Conservation (phyloP, 2,888 invertebrate genomes). For the Sphecodes monilicornis region DNA sequence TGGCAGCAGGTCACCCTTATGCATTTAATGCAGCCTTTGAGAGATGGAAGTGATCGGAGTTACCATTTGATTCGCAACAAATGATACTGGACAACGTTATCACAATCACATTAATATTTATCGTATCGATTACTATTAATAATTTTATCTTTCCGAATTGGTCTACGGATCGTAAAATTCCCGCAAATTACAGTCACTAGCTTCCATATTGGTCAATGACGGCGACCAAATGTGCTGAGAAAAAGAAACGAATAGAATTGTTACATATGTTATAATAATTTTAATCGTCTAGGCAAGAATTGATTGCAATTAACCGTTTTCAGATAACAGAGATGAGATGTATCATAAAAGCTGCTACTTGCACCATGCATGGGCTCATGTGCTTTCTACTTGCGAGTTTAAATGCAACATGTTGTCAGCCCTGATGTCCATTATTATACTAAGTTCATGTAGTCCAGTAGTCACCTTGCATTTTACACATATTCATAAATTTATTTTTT, state of each 20-base stretch:
- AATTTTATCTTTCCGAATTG: not conserved
- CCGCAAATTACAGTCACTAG: not conserved
- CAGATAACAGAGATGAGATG: not conserved
- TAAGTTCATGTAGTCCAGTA: not conserved
- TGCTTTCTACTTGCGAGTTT: not conserved
- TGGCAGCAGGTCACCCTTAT: constrained; percentile 52
- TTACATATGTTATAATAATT: not conserved
- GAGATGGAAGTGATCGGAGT: constrained; percentile 10
- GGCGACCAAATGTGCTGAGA: not conserved
- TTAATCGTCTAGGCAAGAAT: not conserved
- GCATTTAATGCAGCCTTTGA: constrained; percentile 34
- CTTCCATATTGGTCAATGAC: not conserved
- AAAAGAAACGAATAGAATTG: not conserved
- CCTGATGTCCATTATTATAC: not conserved
- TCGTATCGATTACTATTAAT: not conserved
- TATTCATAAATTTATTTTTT: not conserved
- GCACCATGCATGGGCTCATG: not conserved
- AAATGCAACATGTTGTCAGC: not conserved
- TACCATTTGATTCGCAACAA: not conserved
- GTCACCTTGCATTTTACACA: not conserved
- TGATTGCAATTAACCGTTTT: not conserved
- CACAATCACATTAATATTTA: not conserved
- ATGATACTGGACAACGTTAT: not conserved
- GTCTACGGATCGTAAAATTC: not conserved
- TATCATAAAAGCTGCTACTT: not conserved